Percentiles rank a stretch among this genome's conserved stretches.
Evolutionary conservation across 2,113 vertebrate species (phyloP).

Genomic region (Protobothrops mucrosquamatus): DNA sequence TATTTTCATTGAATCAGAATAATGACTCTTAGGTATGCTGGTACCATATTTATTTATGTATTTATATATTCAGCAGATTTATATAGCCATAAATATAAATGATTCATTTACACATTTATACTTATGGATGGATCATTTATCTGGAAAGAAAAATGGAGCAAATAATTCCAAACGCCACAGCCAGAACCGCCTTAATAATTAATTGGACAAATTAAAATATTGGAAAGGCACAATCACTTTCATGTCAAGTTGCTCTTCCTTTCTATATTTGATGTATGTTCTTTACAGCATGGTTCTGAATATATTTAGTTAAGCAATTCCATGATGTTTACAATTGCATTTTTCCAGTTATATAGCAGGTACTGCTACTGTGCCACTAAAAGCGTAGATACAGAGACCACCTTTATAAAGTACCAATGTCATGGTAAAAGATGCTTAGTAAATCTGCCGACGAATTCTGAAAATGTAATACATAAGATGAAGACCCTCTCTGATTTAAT

Average conservation of each 20-base stretch:
- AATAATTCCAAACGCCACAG: neutral
- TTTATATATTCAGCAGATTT: neutral
- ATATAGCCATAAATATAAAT: neutral
- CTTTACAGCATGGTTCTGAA: neutral
- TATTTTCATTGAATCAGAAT: neutral
- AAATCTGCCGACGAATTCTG: neutral
- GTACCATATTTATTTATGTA: neutral
- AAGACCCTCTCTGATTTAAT: neutral
- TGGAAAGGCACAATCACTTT: neutral
- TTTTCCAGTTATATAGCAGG: neutral
- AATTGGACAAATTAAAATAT: neutral
- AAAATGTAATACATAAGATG: neutral
- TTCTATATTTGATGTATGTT: neutral
- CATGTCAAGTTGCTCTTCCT: neutral
- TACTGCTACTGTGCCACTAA: neutral
- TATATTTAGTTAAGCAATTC: neutral
- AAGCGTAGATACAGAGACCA: neutral
- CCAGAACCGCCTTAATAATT: neutral
- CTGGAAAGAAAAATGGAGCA: neutral
- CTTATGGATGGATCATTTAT: neutral
- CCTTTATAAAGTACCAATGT: neutral
- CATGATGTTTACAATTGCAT: neutral
- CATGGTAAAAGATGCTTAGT: neutral
- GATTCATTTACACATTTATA: neutral
- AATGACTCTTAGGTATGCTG: neutral